phyloP scores from a whole-genome alignment of 1,140 invertebrate genomes.

The Caenorhabditis brenneri region DNA sequence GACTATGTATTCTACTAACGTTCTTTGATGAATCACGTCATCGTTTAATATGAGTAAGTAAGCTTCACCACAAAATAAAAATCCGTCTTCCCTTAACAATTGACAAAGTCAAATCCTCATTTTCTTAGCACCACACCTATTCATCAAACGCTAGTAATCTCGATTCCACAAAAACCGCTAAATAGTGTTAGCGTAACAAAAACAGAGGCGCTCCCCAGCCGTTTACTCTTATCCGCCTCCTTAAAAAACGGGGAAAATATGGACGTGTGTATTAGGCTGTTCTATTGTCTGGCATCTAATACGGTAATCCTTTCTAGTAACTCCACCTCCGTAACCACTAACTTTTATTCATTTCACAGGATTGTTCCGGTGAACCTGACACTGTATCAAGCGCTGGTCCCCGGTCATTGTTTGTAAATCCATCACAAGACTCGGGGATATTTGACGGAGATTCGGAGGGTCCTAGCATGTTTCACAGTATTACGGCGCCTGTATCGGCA shows the following conservation, averaged over 20 bases:
- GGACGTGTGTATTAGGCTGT: not conserved
- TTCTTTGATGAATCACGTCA: conserved; percentile 29
- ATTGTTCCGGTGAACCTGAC: not conserved
- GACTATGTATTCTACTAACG: not conserved
- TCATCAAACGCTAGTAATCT: conserved; percentile 35
- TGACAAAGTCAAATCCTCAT: not conserved
- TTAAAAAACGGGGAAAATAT: not conserved
- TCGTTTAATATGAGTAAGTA: not conserved
- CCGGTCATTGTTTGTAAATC: not conserved
- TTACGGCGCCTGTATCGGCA: conserved; percentile 10
- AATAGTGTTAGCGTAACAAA: conserved; percentile 28
- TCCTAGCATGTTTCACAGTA: conserved; percentile 8
- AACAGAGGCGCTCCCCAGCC: not conserved
- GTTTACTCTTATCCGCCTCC: not conserved
- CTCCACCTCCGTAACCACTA: not conserved
- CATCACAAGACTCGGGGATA: conserved; percentile 7
- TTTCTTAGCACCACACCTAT: not conserved
- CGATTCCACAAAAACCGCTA: conserved; percentile 16
- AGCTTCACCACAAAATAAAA: not conserved
- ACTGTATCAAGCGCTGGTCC: not conserved
- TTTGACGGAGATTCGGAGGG: conserved; percentile 10
- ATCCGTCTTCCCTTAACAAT: not conserved
- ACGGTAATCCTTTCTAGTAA: conserved; percentile 16
- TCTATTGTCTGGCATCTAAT: not conserved
- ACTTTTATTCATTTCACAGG: not conserved